Conservation (phyloP, 2,113 vertebrate genomes). For the Oncorhynchus keta region DNA sequence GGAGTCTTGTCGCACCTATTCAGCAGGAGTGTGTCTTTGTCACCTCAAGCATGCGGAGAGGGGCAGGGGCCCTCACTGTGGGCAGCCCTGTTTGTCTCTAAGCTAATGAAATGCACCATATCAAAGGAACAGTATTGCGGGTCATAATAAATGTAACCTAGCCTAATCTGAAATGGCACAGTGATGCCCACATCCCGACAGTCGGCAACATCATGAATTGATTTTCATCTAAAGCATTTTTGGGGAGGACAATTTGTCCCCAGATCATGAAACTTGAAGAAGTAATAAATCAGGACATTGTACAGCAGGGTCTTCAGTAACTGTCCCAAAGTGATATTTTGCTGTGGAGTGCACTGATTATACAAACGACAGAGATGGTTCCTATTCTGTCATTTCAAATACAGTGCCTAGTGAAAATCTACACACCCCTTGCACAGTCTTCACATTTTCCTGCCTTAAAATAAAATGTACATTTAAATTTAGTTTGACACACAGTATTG, state of each 20-base stretch:
- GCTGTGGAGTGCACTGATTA: neutral
- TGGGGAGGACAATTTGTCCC: constrained; percentile 67
- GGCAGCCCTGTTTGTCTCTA: constrained; percentile 50
- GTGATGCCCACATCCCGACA: constrained; percentile 48
- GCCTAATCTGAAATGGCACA: constrained; percentile 58
- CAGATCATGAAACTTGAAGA: constrained; percentile 68
- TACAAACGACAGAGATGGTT: neutral
- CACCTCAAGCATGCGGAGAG: constrained; percentile 49
- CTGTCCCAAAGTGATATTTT: too few relatives aligned
- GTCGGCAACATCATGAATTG: constrained; percentile 64
- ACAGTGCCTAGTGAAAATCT: too few relatives aligned
- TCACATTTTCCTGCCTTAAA: too few relatives aligned
- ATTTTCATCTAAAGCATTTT: constrained; percentile 64
- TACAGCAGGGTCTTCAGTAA: constrained; percentile 11
- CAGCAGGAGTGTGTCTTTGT: constrained; percentile 50
- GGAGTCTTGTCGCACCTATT: constrained; percentile 45
- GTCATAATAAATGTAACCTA: constrained; percentile 57
- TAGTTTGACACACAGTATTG: too few relatives aligned
- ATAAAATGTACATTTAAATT: too few relatives aligned
- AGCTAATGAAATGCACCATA: constrained; percentile 53
- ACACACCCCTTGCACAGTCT: too few relatives aligned
- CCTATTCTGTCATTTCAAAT: too few relatives aligned
- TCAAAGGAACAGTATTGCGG: constrained; percentile 59
- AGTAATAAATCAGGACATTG: constrained; percentile 66
- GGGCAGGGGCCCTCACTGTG: constrained; percentile 24